Conservation (phyloP, 2,888 invertebrate species). For the Drosophila percnosoma region DNA sequence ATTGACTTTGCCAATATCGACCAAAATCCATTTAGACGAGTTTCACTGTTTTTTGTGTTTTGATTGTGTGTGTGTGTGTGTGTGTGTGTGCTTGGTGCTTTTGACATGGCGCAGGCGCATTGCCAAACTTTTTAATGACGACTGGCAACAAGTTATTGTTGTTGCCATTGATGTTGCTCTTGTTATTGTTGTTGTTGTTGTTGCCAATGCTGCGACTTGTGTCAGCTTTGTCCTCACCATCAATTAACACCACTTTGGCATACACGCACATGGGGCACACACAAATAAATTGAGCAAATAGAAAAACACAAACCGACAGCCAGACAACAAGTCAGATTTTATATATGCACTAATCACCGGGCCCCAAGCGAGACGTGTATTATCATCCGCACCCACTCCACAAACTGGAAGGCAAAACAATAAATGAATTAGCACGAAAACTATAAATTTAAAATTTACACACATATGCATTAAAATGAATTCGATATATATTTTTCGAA, state of each 20-base stretch:
- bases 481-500: neutral
- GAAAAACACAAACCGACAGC: slow-evolving; percentile 27
- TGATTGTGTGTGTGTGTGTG: slow-evolving; percentile 6
- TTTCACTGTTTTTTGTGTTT: slow-evolving; percentile 37
- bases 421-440: slow-evolving; percentile 42
- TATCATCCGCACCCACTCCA: slow-evolving; percentile 38
- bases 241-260: slow-evolving; percentile 70
- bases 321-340: slow-evolving; percentile 52
- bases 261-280: slow-evolving; percentile 27
- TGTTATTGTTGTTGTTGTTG: slow-evolving; percentile 22
- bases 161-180: slow-evolving; percentile 5
- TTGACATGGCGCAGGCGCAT: slow-evolving; percentile 63
- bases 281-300: slow-evolving; percentile 55
- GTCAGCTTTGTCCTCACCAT: slow-evolving; percentile 66
- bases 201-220: slow-evolving; percentile 49
- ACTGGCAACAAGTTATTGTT: slow-evolving; percentile 62
- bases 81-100: slow-evolving; percentile 9
- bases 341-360: slow-evolving; percentile 46
- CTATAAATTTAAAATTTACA: slow-evolving; percentile 34
- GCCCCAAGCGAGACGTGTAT: slow-evolving; percentile 2
- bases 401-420: slow-evolving; percentile 21
- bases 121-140: slow-evolving; percentile 46
- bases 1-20: neutral
- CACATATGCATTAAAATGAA: neutral
- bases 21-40: slow-evolving; percentile 1